Conservation (phyloP, 2,888 invertebrate genomes). For the Agelastica alni region DNA sequence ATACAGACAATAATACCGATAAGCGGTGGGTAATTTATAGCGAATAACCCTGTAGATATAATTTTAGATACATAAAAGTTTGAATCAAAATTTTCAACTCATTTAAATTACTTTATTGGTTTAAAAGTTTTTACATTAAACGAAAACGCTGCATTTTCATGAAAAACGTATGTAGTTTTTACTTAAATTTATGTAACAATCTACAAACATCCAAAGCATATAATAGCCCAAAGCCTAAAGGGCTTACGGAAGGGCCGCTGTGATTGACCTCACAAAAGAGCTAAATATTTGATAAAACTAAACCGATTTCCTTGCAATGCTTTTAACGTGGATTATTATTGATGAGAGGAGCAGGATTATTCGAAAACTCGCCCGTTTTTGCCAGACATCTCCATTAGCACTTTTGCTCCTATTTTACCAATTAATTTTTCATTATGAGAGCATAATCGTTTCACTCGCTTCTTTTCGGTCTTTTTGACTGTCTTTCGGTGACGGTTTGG, state of each 20-base stretch:
- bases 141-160: too few species aligned
- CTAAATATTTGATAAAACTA: conserved; percentile 53
- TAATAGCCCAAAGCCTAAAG: too few species aligned
- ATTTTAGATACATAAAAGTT: too few species aligned
- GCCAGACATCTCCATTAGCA: conserved; percentile 38
- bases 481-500: conserved; percentile 5
- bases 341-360: conserved; percentile 47
- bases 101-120: too few species aligned
- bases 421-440: conserved; percentile 38
- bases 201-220: too few species aligned
- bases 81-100: too few species aligned
- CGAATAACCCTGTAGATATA: too few species aligned
- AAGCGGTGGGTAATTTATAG: too few species aligned
- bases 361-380: conserved; percentile 35
- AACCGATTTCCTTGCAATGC: conserved; percentile 52
- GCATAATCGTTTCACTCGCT: conserved; percentile 10
- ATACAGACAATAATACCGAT: too few species aligned
- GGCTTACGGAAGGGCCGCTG: conserved; percentile 37
- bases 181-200: too few species aligned
- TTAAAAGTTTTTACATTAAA: too few species aligned
- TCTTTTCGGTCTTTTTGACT: background rate
- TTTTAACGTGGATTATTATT: conserved; percentile 53
- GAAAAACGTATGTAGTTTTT: too few species aligned
- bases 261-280: conserved; percentile 43
- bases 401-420: conserved; percentile 33